Evolutionary conservation across 2,888 invertebrate species (phyloP).

Genomic region (Ceriagrion tenellum): DNA sequence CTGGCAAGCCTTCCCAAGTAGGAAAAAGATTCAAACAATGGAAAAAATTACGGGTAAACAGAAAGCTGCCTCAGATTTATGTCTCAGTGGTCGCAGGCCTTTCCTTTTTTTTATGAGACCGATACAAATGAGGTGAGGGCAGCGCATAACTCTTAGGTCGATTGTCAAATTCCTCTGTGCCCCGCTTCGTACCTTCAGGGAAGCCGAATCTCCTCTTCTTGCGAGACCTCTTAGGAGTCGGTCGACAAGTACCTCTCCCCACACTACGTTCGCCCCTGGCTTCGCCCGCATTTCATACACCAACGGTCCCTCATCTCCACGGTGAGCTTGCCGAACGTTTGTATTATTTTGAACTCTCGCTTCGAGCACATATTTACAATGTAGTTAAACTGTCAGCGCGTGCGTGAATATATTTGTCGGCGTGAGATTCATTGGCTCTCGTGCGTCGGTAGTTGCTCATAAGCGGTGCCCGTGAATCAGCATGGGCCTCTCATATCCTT

Average conservation of each 20-base stretch:
- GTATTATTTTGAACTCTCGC: neutral
- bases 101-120: neutral
- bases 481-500: neutral
- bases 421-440: neutral
- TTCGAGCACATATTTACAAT: conserved; percentile 62
- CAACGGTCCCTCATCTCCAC: neutral
- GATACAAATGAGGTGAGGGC: conserved; percentile 44
- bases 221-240: too few relatives aligned
- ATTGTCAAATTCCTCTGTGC: neutral
- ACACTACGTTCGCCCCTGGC: neutral
- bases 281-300: neutral
- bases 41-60: conserved; percentile 33
- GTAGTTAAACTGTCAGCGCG: conserved; percentile 38
- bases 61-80: conserved; percentile 53
- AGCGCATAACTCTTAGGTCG: conserved; percentile 43
- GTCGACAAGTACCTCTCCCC: too few relatives aligned
- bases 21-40: conserved; percentile 8
- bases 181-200: neutral
- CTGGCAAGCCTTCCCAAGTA: neutral
- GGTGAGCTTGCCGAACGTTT: neutral
- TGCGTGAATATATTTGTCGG: conserved; percentile 63
- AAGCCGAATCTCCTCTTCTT: neutral
- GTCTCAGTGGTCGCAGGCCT: neutral
- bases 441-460: neutral
- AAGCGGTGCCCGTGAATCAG: neutral